phyloP scores from a whole-genome alignment of 2,797 vertebrate genomes.

The Acipenser ruthenus region DNA sequence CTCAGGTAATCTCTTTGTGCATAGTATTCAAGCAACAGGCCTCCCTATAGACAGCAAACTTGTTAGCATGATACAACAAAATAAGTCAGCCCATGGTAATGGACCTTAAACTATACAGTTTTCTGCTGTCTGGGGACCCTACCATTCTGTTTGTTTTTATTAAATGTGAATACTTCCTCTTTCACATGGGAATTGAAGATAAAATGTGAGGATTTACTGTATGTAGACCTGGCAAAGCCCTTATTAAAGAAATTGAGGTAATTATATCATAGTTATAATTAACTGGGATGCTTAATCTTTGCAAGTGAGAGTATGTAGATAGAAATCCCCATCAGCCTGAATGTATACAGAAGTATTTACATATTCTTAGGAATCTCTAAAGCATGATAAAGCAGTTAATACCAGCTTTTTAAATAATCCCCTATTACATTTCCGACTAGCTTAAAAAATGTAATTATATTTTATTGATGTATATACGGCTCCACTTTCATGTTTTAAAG shows the following conservation, averaged over 20 bases:
- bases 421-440: no score
- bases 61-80: background rate
- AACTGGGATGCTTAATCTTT: conserved; percentile 40
- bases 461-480: no score
- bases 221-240: conserved; percentile 39
- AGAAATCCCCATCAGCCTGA: no score
- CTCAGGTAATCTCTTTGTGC: no score
- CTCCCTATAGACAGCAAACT: background rate
- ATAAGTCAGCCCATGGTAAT: background rate
- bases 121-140: background rate
- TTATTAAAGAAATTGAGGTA: conserved; percentile 59
- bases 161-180: background rate
- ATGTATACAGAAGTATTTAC: no score
- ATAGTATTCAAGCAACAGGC: background rate
- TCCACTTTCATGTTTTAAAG: no score
- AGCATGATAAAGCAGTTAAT: background rate
- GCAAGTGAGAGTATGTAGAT: conserved; percentile 10
- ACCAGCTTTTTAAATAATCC: no score
- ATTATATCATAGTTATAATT: conserved; percentile 60
- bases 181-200: conserved; percentile 27
- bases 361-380: no score
- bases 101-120: background rate
- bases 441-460: no score
- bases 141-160: background rate
- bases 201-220: conserved; percentile 30